These are phyloP conservation scores for Gallirallus australis DNA, from an alignment of 2,797 vertebrate genomes.

Conservation along the genomic window DNA sequence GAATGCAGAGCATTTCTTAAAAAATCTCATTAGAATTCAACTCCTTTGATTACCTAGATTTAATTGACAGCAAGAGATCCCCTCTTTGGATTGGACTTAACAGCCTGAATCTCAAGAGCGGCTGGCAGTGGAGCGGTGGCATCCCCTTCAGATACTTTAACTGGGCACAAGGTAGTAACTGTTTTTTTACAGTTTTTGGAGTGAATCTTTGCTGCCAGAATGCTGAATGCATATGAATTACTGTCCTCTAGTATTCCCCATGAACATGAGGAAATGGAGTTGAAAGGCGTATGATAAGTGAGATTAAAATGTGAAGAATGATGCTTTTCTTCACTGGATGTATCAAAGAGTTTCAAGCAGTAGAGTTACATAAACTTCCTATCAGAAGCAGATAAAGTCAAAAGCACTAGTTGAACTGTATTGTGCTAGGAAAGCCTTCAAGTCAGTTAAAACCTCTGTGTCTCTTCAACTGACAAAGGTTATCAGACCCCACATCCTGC, in stretches of 20 bases:
- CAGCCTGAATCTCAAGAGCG: slow-evolving; percentile 85
- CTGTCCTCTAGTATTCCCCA: neutral
- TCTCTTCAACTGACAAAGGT: neutral
- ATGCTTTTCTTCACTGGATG: neutral
- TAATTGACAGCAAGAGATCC: slow-evolving; percentile 77
- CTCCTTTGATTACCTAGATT: slow-evolving; percentile 75
- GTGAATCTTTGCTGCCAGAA: neutral
- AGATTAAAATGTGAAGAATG: neutral
- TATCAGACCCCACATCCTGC: neutral
- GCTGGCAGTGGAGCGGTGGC: slow-evolving; percentile 91
- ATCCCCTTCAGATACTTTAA: slow-evolving; percentile 92
- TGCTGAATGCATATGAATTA: neutral
- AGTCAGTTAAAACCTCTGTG: neutral
- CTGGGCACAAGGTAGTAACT: slow-evolving; percentile 87
- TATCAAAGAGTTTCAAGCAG: neutral
- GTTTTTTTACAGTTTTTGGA: neutral
- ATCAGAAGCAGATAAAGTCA: neutral
- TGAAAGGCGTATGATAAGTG: neutral
- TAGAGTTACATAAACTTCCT: neutral
- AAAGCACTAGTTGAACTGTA: neutral
- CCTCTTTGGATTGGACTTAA: slow-evolving; percentile 92
- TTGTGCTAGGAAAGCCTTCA: neutral
- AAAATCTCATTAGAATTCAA: neutral
- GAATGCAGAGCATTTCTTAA: neutral
- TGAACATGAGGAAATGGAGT: neutral